A percentile compares a stretch with the other conserved stretches of the same genome.
phyloP scores from a whole-genome alignment of 53 echinoderm and acorn worm genomes.

The Mesocentrotus franciscanus region DNA sequence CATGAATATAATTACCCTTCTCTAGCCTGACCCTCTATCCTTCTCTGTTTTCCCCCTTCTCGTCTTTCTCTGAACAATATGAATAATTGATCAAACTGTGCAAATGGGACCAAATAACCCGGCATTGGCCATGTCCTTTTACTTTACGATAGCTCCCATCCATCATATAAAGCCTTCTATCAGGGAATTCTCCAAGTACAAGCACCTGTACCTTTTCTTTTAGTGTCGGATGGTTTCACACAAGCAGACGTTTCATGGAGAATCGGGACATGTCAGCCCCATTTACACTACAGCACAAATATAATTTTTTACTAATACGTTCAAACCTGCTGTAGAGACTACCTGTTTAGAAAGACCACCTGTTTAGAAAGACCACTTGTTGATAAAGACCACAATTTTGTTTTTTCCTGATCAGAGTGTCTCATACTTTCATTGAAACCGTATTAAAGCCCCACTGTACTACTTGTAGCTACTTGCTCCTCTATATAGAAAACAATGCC shows the following conservation, averaged over 20 bases:
- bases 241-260: background rate
- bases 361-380: too few species aligned
- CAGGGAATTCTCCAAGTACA: background rate
- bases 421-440: too few species aligned
- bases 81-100: background rate
- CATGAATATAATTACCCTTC: background rate
- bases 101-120: background rate
- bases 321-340: too few species aligned
- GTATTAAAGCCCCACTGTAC: too few species aligned
- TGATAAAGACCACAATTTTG: too few species aligned
- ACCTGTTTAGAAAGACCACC: too few species aligned
- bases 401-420: too few species aligned
- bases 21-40: background rate
- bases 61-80: background rate
- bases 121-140: background rate
- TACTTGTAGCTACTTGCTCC: too few species aligned
- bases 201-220: slow-evolving; percentile 14
- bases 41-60: background rate
- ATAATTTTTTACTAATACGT: too few species aligned
- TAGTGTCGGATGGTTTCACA: background rate
- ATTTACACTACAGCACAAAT: background rate
- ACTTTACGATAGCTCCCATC: background rate
- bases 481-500: too few species aligned
- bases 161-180: slow-evolving; percentile 28
- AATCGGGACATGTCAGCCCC: background rate